Evolutionary conservation across 2,113 vertebrate genomes (phyloP).

Genomic region (Cavia aperea): DNA sequence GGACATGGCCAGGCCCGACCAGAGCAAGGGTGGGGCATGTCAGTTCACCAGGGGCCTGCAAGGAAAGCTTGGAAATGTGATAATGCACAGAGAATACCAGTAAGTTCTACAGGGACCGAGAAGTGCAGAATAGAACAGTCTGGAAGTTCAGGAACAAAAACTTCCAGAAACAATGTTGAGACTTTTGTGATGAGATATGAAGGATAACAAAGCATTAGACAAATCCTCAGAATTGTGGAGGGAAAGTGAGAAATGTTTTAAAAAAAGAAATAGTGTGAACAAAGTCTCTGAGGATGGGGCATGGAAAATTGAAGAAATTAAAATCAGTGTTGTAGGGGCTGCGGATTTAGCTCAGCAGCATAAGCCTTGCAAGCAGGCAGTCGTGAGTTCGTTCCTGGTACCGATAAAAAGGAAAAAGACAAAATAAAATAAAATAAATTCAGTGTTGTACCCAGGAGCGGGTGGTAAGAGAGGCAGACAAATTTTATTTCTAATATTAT

Average conservation of each 20-base stretch:
- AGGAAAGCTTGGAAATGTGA: background rate
- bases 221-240: background rate
- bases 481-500: background rate
- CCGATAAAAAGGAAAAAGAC: no score
- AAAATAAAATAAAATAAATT: background rate
- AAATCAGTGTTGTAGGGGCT: background rate
- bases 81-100: no score
- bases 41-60: no score
- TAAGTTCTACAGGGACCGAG: background rate
- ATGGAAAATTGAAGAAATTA: background rate
- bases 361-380: no score
- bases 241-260: background rate
- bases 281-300: background rate
- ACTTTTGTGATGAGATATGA: background rate
- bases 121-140: background rate
- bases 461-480: accelerated
- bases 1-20: background rate
- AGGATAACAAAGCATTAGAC: background rate
- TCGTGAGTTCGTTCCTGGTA: no score
- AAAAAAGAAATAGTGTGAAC: background rate
- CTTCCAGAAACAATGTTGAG: background rate
- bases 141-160: background rate
- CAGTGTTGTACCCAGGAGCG: background rate
- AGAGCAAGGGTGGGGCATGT: background rate
- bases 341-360: no score